Evolutionary conservation across 2,113 vertebrate species (phyloP).

Genomic region (Oenanthe oenanthe): DNA sequence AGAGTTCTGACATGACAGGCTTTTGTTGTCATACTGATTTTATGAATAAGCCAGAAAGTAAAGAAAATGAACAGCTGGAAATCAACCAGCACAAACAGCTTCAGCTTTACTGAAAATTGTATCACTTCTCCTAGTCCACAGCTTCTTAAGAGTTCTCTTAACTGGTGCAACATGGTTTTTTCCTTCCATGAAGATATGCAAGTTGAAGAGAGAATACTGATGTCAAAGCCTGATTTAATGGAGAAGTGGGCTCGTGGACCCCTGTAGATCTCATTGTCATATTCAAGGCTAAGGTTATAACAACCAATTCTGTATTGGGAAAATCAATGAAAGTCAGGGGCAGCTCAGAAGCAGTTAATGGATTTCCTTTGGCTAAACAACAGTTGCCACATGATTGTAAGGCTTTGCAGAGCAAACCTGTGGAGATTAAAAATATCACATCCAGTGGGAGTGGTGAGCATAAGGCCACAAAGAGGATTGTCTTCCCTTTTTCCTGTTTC

Average conservation of each 20-base stretch:
- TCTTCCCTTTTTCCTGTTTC: not conserved
- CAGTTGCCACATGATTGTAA: not conserved
- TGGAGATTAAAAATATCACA: not conserved
- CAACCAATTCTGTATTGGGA: not conserved
- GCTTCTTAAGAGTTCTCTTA: not conserved
- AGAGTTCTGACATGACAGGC: not conserved
- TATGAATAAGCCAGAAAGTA: not conserved
- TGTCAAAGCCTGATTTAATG: not conserved
- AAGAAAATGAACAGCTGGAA: not conserved
- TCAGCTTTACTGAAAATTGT: not conserved
- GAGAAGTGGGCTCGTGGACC: not conserved
- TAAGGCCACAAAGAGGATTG: not conserved
- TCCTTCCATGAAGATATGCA: not conserved
- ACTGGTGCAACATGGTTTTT: not conserved
- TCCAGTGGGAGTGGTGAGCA: not conserved
- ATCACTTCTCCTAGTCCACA: not conserved
- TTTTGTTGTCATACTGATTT: not conserved
- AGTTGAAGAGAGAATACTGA: not conserved
- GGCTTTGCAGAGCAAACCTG: not conserved
- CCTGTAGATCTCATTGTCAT: not conserved
- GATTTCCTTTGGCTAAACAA: not conserved
- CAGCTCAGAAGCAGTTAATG: not conserved
- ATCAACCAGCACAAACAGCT: not conserved
- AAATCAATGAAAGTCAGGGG: not conserved
- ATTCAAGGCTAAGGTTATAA: not conserved